Conservation (phyloP, 2,888 invertebrate species). For the Rhagium mordax region DNA sequence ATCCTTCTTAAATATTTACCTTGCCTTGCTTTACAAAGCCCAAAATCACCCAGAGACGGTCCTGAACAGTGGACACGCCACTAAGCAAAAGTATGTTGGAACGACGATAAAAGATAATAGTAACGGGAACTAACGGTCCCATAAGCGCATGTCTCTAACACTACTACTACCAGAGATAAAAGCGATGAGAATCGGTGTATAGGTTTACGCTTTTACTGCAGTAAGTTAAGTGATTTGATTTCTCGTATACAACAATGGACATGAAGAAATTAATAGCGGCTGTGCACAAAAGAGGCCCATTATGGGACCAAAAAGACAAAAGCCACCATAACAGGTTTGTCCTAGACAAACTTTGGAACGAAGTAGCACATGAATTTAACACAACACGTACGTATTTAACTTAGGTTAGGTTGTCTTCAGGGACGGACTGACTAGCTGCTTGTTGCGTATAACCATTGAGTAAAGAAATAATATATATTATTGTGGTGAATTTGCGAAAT, state of each 20-base stretch:
- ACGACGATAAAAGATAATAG: not conserved
- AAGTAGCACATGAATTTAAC: not conserved
- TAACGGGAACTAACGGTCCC: not conserved
- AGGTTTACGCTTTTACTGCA: not conserved
- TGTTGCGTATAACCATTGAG: no score
- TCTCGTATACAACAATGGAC: not conserved
- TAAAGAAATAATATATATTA: no score
- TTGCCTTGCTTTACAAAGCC: no score
- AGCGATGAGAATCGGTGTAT: not conserved
- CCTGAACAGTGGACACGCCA: not conserved
- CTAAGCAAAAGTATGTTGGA: not conserved
- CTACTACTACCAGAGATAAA: not conserved
- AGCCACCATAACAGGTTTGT: constrained; percentile 15
- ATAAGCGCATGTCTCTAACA: not conserved
- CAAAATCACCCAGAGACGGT: no score
- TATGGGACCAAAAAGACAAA: constrained; percentile 13
- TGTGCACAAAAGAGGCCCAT: not conserved
- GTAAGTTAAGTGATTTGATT: not conserved
- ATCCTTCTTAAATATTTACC: no score
- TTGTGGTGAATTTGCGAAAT: no score
- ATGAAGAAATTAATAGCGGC: not conserved
- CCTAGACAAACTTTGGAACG: not conserved
- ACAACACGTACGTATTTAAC: constrained; percentile 7
- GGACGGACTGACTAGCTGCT: not conserved
- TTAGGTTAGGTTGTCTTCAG: not conserved